Percentiles rank a stretch among this genome's conserved stretches.
Conservation (phyloP, 1,140 invertebrate genomes). For the Maconellicoccus hirsutus region DNA sequence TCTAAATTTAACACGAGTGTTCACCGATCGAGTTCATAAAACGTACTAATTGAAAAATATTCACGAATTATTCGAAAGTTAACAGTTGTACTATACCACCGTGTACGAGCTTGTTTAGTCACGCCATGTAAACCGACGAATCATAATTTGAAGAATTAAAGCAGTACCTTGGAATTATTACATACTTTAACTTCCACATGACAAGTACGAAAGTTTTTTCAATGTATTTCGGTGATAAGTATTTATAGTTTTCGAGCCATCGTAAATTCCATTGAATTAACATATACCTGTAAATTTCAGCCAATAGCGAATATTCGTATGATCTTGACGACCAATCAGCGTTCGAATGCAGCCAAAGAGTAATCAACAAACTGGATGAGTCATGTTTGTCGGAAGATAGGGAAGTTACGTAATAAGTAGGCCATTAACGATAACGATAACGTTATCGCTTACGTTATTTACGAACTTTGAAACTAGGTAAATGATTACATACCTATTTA, state of each 20-base stretch:
- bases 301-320: not conserved
- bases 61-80: too few relatives aligned
- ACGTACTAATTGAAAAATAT: too few relatives aligned
- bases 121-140: not conserved
- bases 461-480: not conserved
- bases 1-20: too few relatives aligned
- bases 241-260: not conserved
- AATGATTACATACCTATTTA: not conserved
- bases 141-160: not conserved
- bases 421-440: not conserved
- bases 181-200: not conserved
- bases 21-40: too few relatives aligned
- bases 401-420: not conserved
- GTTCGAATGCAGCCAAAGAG: not conserved
- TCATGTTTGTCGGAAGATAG: not conserved
- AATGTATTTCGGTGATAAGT: not conserved
- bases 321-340: not conserved
- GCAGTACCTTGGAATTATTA: not conserved
- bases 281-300: not conserved
- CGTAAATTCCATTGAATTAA: too few relatives aligned
- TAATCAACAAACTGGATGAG: not conserved
- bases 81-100: too few relatives aligned
- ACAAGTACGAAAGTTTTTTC: constrained; percentile 2
- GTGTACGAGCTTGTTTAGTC: not conserved
- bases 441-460: not conserved